Evolutionary conservation across 1,140 invertebrate species (phyloP), one percentile per base, ranked within the genome.

Genomic region (Bombus cullumanus): DNA sequence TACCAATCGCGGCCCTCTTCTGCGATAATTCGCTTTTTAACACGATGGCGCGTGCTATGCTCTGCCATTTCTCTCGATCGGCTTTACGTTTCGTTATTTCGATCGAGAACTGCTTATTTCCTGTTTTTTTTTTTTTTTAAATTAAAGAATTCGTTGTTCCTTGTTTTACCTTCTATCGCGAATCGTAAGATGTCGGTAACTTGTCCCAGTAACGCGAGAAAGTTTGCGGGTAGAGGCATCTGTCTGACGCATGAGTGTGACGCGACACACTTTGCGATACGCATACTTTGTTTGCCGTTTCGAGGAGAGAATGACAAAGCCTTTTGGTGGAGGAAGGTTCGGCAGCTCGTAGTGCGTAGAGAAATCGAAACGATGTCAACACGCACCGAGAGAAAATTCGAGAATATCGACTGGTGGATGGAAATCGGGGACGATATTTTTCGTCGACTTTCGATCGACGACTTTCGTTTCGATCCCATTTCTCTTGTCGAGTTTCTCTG

Each of bases 401-500:
- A 8, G n/a, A 71, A 87, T 85, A 68, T 57, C 71, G 81, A n/a
- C 28, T 10, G 37, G 13, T 8, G 12, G 62, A 69, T 88, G 87
- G 77, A 79, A 86, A 81, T 84, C 75, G 80, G 41, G 73, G 73
- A 43, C 73, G 80, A 86, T 89, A 86, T 81, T 84, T 89, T 83
- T 64, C 79, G 69, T 86, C 80, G 80, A 88, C 88, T 89, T 84
- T 89, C 88, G 88, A 83, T 89, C 87, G 71, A 64, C 88, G 77
- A 89, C 88, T 89, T 89, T 90, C 88, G 85, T 90, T 90, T 85
- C 57, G 88, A 87, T 90, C 81, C 71, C 72, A 90, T 92, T 93
- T 90, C 89, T 86, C 87, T 83, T 62, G 57, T n/a, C 81, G 78
- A 89, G 89, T 91, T 92, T 91, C 89, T 87, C 87, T 79, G 71